Base-by-base conservation (phyloP, 2,797 vertebrate genomes). In the Telmatherina bonti region DNA sequence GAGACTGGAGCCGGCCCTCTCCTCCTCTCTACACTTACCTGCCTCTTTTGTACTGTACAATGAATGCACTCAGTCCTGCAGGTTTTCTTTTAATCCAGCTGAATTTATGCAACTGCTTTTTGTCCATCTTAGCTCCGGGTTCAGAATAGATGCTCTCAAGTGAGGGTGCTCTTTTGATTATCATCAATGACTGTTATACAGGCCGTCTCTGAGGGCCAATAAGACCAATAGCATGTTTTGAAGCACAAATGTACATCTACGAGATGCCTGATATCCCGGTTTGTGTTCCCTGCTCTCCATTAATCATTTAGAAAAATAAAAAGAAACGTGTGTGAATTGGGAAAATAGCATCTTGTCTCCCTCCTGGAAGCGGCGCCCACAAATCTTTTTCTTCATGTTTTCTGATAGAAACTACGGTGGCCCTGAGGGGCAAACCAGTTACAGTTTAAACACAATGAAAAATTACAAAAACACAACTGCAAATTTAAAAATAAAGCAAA, bases 21-120 rank as follows among this genome's bases (percentile, higher is more conserved):
- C 79, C 84, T 90, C 89, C 79, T 85, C 90, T 78, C 77, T n/a
- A 93, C 86, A 88, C 89, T 92, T 89, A 89, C 78, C 81, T 85
- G 58, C 86, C 86, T 85, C 85, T 90, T 89, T 92, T 92, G 85
- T 91, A 77, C 87, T 83, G 73, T 60, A 83, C 79, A 90, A 91
- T 88, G 89, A 89, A 91, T 87, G 90, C 88, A 91, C 88, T 93
- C 88, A 88, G 74, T 81, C 75, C 72, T 89, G 89, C 87, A 86
- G 87, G 72, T 85, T 90, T 90, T 90, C 89, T 91, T 92, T 91
- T 92, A 92, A 90, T 92, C 91, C 89, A 79, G 36, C 75, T 90
- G 86, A 90, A 90, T 91, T 89, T 86, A 90, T 88, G 85, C 86
- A 78, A 80, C 81, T 86, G 90, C 86, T 90, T 90, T 91, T 90